Evolutionary conservation across 2,113 vertebrate genomes (phyloP).

Genomic region (Dinomys branickii): DNA sequence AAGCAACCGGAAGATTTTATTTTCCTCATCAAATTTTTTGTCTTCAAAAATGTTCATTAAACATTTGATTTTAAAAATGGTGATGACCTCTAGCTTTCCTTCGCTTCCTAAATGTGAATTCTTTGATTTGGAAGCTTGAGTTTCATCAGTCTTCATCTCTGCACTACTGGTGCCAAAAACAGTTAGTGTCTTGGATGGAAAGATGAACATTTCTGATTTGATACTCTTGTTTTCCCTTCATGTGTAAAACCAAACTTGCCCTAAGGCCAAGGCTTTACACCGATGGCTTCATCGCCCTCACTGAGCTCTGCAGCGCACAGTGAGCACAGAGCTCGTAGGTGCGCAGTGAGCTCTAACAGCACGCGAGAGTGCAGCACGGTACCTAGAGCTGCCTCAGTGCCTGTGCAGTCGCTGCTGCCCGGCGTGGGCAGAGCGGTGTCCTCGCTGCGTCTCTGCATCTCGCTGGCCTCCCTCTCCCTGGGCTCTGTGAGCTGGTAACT

Average conservation of each 20-base stretch:
- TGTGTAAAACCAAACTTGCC: slow-evolving; percentile 31
- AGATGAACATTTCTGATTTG: not conserved
- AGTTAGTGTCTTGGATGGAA: slow-evolving; percentile 20
- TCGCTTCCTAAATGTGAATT: slow-evolving; percentile 41
- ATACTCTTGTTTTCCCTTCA: not conserved
- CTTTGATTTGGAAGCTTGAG: slow-evolving; percentile 43
- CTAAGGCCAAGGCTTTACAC: not conserved
- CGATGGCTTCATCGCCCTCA: not conserved
- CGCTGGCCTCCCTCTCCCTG: slow-evolving; percentile 38
- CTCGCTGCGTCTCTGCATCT: not conserved
- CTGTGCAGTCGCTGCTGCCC: not conserved
- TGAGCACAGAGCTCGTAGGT: too few relatives aligned
- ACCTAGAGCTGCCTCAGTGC: not conserved
- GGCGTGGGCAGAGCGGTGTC: not conserved
- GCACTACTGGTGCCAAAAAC: slow-evolving; percentile 24
- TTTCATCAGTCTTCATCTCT: slow-evolving; percentile 40
- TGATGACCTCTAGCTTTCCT: slow-evolving; percentile 44
- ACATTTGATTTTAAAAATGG: slow-evolving; percentile 46
- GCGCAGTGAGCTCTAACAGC: not conserved
- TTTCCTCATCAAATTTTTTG: slow-evolving; percentile 29
- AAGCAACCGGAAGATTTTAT: slow-evolving; percentile 62
- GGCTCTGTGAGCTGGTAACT: slow-evolving; percentile 27
- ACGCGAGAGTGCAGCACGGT: not conserved
- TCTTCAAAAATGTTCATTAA: slow-evolving; percentile 58
- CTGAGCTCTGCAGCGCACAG: not conserved